Percentiles rank a stretch among this genome's conserved stretches.
Conservation (phyloP, 2,113 vertebrate species). For the Malurus melanocephalus region DNA sequence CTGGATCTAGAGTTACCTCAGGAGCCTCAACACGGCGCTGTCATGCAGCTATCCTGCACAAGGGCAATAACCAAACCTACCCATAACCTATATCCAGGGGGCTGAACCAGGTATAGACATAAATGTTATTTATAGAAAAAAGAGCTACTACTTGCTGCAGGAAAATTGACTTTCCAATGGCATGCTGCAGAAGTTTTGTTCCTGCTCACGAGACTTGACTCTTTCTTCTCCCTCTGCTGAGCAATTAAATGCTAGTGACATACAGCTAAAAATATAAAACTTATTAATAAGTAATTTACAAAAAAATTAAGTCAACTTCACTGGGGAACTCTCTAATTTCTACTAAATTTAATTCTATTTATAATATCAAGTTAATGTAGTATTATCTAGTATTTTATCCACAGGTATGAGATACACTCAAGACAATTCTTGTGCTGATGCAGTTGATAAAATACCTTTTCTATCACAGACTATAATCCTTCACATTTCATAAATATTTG, state of each 20-base stretch:
- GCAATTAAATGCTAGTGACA: constrained; percentile 19
- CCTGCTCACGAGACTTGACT: neutral
- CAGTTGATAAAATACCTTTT: neutral
- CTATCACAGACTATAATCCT: neutral
- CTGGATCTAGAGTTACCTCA: neutral
- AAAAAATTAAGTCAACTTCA: constrained; percentile 32
- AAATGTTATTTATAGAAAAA: constrained; percentile 32
- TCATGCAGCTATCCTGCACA: neutral
- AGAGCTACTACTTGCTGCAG: neutral
- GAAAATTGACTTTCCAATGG: constrained; percentile 7
- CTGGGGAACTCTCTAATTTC: neutral
- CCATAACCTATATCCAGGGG: neutral
- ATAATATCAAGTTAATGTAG: neutral
- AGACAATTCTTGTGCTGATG: neutral
- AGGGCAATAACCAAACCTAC: neutral
- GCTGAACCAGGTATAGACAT: neutral
- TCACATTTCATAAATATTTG: neutral
- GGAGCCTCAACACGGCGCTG: neutral
- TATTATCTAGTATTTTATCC: neutral
- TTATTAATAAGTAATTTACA: constrained; percentile 38
- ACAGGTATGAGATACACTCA: neutral
- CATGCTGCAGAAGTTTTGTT: neutral
- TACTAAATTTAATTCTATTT: constrained; percentile 6
- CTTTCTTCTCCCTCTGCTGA: constrained; percentile 1
- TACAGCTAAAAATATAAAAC: constrained; percentile 53